phyloP scores from a whole-genome alignment of 2,113 vertebrate species.

The Colinus virginianus region DNA sequence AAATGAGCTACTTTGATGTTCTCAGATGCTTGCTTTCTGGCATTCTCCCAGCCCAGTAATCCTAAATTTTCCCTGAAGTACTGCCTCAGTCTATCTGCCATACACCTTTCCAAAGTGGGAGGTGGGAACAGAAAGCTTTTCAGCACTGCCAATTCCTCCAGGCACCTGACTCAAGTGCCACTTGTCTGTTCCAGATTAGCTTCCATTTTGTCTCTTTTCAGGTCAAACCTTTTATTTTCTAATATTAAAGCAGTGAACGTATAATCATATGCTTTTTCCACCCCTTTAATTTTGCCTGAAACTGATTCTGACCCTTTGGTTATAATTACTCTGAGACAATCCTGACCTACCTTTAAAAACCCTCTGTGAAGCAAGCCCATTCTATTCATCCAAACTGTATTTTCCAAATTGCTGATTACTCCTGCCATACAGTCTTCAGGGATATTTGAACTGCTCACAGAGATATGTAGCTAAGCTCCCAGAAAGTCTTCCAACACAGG shows the following conservation, averaged over 20 bases:
- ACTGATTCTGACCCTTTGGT: slow-evolving; percentile 10
- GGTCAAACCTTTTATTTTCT: slow-evolving; percentile 16
- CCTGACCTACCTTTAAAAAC: slow-evolving; percentile 46
- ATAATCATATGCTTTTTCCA: not conserved
- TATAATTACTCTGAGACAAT: slow-evolving; percentile 48
- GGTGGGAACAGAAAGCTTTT: not conserved
- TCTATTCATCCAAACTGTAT: not conserved
- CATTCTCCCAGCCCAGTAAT: not conserved
- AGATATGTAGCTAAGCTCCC: slow-evolving; percentile 27
- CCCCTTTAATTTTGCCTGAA: slow-evolving; percentile 29
- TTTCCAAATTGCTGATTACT: slow-evolving; percentile 22
- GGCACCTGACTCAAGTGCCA: not conserved
- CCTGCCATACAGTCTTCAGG: not conserved
- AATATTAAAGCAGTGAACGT: not conserved
- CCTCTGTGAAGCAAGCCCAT: slow-evolving; percentile 1
- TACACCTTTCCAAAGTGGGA: not conserved
- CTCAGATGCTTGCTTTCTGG: not conserved
- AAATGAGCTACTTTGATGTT: not conserved
- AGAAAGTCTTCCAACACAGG: not conserved
- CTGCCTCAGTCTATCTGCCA: not conserved
- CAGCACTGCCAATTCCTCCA: not conserved
- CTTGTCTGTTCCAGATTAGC: not conserved
- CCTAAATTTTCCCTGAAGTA: not conserved
- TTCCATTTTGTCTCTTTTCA: not conserved
- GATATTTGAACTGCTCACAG: slow-evolving; percentile 4